Evolutionary conservation across 2,797 vertebrate genomes (phyloP), one percentile per base, ranked within the genome.

Genomic region (Sylvia borin): DNA sequence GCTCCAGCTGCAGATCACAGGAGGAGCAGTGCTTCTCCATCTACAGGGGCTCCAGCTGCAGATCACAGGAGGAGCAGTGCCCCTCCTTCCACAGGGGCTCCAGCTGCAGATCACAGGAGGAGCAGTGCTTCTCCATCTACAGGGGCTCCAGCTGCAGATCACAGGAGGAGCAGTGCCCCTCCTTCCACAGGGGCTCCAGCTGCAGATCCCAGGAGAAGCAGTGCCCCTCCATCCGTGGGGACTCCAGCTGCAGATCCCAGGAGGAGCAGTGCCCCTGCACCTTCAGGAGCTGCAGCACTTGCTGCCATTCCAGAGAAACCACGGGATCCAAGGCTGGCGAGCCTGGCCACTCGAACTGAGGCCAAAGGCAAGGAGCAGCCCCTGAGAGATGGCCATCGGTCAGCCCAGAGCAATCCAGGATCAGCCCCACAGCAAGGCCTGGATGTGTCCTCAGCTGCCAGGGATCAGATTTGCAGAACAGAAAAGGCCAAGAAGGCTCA

Each of bases 321-420:
- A 0, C 95, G 92, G 38, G 98, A 98, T 91, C 98, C 98, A 0
- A 96, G 98, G 11, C 95, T 98, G 85, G 86, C 93, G 2, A 88
- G 91, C 16, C 92, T 98, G 84, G 83, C 94, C 5, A 66, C 88
- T 14, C 96, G 96, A 32, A 55, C 91, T 62, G 83, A 96, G 50
- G 5, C 45, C 6, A 91, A 78, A 24, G 48, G 73, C 38, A 94
- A 48, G 34, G 94, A 88, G 29, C 60, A 31, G 5, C 26, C 72
- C 29, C 22, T 29, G 1, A 55, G 42, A 26, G 83, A 86, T 0
- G 15, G 29, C 65, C 40, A 0, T 57, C 18, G 2, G 7, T 5
- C 66, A 94, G 55, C 73, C 53, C 90, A 60, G 88, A 74, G 92
- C 57, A 53, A 15, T 14, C 34, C 72, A 6, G 95, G 80, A 14